Conservation (phyloP, 2,113 vertebrate genomes). For the Percina caprodes region DNA sequence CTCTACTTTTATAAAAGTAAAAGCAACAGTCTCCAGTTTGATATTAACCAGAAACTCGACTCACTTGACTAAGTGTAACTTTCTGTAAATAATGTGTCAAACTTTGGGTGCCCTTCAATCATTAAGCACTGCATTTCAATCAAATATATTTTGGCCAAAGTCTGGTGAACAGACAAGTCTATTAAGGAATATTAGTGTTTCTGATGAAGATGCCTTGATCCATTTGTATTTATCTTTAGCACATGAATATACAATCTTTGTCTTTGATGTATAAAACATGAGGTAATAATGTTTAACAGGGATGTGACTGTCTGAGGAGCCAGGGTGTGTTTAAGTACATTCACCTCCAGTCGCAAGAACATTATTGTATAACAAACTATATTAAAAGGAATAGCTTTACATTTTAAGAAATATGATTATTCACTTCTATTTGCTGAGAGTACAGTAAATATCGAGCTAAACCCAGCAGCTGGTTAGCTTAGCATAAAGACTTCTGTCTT, state of each 20-base stretch:
- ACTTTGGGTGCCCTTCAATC: slow-evolving; percentile 4
- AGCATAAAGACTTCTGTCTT: not conserved
- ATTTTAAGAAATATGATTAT: not conserved
- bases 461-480: not conserved
- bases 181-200: slow-evolving; percentile 13
- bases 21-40: slow-evolving; percentile 3
- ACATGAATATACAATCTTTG: slow-evolving; percentile 69
- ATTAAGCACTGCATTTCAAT: slow-evolving; percentile 24
- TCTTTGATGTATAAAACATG: slow-evolving; percentile 72
- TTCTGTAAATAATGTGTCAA: slow-evolving; percentile 16
- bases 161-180: slow-evolving; percentile 14
- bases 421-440: not conserved
- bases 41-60: not conserved
- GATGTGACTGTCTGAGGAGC: slow-evolving; percentile 55
- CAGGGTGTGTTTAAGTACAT: slow-evolving; percentile 55
- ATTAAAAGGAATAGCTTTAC: slow-evolving; percentile 8
- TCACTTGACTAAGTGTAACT: not conserved
- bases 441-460: not conserved
- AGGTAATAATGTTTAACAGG: slow-evolving; percentile 76
- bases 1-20: slow-evolving; percentile 23
- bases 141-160: slow-evolving; percentile 23
- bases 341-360: slow-evolving; percentile 23
- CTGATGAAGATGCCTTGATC: slow-evolving; percentile 66
- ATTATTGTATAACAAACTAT: not conserved
- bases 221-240: slow-evolving; percentile 64